Conservation (phyloP, 2,797 vertebrate genomes). For the Enteromius argenteus region DNA sequence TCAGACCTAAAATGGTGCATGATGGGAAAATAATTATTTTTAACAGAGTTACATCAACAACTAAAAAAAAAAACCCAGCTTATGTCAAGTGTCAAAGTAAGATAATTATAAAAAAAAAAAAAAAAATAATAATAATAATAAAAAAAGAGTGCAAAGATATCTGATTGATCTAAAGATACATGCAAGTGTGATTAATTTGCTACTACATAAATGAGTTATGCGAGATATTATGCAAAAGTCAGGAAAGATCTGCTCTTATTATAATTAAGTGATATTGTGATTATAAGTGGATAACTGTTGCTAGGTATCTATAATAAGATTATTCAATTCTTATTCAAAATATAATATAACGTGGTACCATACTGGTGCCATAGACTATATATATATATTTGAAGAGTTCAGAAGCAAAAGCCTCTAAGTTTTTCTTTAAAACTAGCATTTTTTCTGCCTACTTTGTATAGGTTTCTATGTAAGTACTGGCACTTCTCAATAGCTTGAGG, state of each 20-base stretch:
- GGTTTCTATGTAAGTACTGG: too few relatives aligned
- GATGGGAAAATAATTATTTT: neutral
- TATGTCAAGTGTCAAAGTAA: neutral
- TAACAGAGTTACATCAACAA: neutral
- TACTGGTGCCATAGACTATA: neutral
- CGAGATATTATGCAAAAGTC: neutral
- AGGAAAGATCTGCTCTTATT: neutral
- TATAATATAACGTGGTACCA: constrained; percentile 26
- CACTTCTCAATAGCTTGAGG: too few relatives aligned
- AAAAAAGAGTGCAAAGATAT: neutral
- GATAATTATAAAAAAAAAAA: neutral
- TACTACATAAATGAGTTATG: neutral
- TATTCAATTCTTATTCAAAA: neutral
- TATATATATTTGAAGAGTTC: neutral
- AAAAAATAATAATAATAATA: neutral
- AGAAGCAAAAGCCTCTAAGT: too few relatives aligned
- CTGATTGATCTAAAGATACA: neutral
- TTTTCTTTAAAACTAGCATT: too few relatives aligned
- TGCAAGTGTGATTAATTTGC: neutral
- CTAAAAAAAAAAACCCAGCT: neutral
- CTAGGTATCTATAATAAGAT: constrained; percentile 4
- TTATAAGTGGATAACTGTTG: constrained; percentile 4
- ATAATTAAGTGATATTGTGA: neutral
- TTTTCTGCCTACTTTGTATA: too few relatives aligned
- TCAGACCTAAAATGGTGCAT: constrained; percentile 81